Evolutionary conservation across 2,797 vertebrate genomes (phyloP).

Genomic region (Sebastes elongatus): DNA sequence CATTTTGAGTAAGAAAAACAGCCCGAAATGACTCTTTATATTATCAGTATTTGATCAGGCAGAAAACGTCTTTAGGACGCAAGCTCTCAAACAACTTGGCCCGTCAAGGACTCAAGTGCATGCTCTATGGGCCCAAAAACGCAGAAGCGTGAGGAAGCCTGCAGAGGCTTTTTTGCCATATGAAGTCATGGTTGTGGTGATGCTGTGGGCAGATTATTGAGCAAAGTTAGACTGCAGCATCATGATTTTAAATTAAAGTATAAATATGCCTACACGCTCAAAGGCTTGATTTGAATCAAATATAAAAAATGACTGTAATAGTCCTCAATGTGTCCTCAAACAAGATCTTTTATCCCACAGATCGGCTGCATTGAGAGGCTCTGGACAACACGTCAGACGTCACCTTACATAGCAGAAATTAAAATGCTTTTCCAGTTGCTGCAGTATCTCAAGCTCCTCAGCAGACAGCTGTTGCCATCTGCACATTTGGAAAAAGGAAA

Average conservation of each 20-base stretch:
- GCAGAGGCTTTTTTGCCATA: background rate
- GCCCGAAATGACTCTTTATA: background rate
- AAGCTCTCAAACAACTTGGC: background rate
- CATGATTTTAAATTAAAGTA: background rate
- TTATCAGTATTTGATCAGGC: background rate
- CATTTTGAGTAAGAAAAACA: background rate
- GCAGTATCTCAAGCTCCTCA: slow-evolving; percentile 74
- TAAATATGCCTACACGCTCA: background rate
- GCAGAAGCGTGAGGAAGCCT: background rate
- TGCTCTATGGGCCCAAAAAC: background rate
- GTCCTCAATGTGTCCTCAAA: background rate
- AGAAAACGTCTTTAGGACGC: background rate
- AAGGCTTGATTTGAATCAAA: slow-evolving; percentile 4
- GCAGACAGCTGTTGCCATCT: slow-evolving; percentile 85
- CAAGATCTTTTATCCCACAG: background rate
- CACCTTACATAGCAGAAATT: slow-evolving; percentile 54
- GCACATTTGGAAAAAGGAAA: slow-evolving; percentile 41
- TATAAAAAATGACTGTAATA: background rate
- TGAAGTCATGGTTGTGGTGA: background rate
- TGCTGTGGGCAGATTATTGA: background rate
- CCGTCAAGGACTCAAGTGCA: background rate
- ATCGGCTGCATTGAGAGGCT: background rate
- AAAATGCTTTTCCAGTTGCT: slow-evolving; percentile 71
- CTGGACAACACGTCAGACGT: slow-evolving; percentile 34
- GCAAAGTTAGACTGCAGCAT: background rate